These are phyloP conservation scores for Scaptomyza reducta DNA, from an alignment of 2,888 invertebrate species.

Conservation along the genomic window DNA sequence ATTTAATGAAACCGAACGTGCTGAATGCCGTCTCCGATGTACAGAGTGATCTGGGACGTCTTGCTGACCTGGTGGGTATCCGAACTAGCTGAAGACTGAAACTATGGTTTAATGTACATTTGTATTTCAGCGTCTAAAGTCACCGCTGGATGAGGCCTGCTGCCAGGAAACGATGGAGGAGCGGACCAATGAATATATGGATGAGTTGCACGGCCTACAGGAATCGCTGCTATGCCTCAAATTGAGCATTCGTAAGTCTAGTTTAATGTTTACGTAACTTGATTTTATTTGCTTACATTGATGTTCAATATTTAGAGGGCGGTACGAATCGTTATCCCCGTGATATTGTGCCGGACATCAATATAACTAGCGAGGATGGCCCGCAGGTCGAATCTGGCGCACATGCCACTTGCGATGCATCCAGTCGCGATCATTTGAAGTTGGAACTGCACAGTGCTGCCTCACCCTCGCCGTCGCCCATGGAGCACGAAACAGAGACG, in stretches of 20 bases:
- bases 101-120: neutral
- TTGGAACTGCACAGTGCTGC: constrained; percentile 74
- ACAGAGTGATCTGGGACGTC: constrained; percentile 77
- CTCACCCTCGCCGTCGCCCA: constrained; percentile 54
- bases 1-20: constrained; percentile 78
- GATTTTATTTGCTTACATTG: neutral
- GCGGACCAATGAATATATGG: constrained; percentile 74
- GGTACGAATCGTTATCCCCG: constrained; percentile 63
- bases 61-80: constrained; percentile 68
- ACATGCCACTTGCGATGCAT: constrained; percentile 50
- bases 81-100: neutral
- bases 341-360: constrained; percentile 82
- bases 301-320: constrained; percentile 64
- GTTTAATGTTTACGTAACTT: neutral
- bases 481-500: constrained; percentile 73
- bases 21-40: constrained; percentile 81
- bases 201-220: constrained; percentile 78
- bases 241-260: constrained; percentile 77
- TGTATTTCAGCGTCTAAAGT: constrained; percentile 64
- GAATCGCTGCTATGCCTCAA: constrained; percentile 79
- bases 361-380: constrained; percentile 81
- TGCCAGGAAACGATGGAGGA: constrained; percentile 82
- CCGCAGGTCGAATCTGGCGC: constrained; percentile 60
- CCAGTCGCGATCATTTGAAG: constrained; percentile 64
- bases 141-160: constrained; percentile 81